phyloP scores from a whole-genome alignment of 37 sponge, comb jelly and placozoan species.

The Tethya wilhelma region DNA sequence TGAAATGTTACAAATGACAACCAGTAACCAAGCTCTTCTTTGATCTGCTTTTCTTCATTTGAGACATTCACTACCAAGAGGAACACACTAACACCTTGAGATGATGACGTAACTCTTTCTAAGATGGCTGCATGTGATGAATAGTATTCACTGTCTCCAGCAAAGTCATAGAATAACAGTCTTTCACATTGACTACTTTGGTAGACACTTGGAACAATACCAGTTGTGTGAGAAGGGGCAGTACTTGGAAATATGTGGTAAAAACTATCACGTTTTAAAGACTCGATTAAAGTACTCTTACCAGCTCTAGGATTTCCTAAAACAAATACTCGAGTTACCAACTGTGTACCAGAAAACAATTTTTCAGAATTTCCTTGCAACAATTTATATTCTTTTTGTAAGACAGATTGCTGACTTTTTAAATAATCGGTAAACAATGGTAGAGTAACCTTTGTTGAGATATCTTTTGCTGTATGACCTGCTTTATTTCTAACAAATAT shows the following conservation, averaged over 20 bases:
- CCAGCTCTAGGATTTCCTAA: slow-evolving; percentile 53
- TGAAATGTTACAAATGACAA: slow-evolving; percentile 17
- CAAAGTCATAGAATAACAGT: slow-evolving; percentile 56
- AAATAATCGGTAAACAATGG: neutral
- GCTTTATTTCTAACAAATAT: slow-evolving; percentile 7
- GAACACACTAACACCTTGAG: slow-evolving; percentile 7
- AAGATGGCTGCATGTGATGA: slow-evolving; percentile 34
- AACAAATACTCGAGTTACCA: slow-evolving; percentile 10
- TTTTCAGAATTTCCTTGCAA: neutral
- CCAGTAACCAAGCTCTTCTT: slow-evolving; percentile 26
- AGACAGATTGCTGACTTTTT: neutral
- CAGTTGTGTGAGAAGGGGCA: slow-evolving; percentile 43
- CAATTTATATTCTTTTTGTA: neutral
- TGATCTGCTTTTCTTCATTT: slow-evolving; percentile 7
- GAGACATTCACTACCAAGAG: slow-evolving; percentile 45
- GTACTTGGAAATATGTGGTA: neutral
- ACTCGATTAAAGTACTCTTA: slow-evolving; percentile 59
- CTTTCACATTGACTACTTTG: slow-evolving; percentile 21
- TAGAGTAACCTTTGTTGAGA: neutral
- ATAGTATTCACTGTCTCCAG: slow-evolving; percentile 52
- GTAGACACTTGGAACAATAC: slow-evolving; percentile 31
- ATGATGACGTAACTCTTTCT: neutral
- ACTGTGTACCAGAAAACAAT: neutral
- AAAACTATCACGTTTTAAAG: slow-evolving; percentile 22
- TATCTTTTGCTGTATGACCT: slow-evolving; percentile 18